Evolutionary conservation across 1,140 invertebrate genomes (phyloP).

Genomic region (Rhyzopertha dominica): DNA sequence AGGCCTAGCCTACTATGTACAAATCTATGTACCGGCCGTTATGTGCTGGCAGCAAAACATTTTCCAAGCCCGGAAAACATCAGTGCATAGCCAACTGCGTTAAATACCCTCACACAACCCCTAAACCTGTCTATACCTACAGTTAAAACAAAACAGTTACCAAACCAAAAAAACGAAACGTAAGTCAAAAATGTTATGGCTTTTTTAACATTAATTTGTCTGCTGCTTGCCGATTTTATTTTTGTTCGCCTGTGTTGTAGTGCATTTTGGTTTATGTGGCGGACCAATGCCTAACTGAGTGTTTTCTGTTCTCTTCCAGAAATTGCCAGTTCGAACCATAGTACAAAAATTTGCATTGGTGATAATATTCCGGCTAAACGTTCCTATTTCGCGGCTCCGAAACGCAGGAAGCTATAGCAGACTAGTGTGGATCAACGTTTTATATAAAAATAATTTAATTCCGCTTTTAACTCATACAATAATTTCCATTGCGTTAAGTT

Average conservation of each 20-base stretch:
- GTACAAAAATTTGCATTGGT: constrained; percentile 32
- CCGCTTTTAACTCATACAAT: constrained; percentile 1
- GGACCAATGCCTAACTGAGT: background rate
- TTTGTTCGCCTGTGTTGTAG: too few relatives aligned
- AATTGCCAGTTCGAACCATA: constrained; percentile 31
- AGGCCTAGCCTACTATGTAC: background rate
- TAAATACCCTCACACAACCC: constrained; percentile 44
- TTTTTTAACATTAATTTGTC: constrained; percentile 10
- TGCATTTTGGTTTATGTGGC: too few relatives aligned
- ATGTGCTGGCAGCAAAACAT: constrained; percentile 25
- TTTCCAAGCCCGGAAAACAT: constrained; percentile 39
- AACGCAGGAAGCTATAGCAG: constrained; percentile 34
- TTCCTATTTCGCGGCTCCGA: constrained; percentile 21
- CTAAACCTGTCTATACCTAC: constrained; percentile 45
- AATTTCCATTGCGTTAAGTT: constrained; percentile 12
- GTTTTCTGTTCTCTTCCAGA: constrained; percentile 28
- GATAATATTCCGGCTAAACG: constrained; percentile 25
- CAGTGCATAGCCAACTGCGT: constrained; percentile 46
- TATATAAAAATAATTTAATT: constrained; percentile 12
- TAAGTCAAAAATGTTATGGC: constrained; percentile 22
- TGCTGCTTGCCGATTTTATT: constrained; percentile 4
- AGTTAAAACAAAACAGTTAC: constrained; percentile 33
- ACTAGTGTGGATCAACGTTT: constrained; percentile 22
- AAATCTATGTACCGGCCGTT: constrained; percentile 14
- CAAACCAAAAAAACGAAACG: constrained; percentile 22